Evolutionary conservation across 2,113 vertebrate species (phyloP), one percentile per base, ranked within the genome.

Genomic region (Echinops telfairi): DNA sequence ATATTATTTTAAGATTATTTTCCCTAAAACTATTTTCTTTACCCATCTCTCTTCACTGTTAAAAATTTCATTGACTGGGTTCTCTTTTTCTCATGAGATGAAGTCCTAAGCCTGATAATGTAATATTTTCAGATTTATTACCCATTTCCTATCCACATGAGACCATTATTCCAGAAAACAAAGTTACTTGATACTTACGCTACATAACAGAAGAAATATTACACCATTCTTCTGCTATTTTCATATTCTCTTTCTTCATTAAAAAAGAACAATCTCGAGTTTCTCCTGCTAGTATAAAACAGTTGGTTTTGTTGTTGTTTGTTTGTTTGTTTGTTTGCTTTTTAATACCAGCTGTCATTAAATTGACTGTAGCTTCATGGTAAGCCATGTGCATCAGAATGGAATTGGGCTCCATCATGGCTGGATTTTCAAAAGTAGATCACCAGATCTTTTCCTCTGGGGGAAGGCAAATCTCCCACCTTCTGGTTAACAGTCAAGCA

Each of bases 21-120:
- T 53, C 29, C 38, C 82, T 75, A 81, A 84, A 76, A 25, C 20
- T 58, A 22, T 77, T 76, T 89, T 22, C 87, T 93, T 83, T 71
- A 40, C 27, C 14, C 3, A 16, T 90, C n/a, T 11, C 4, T 84
- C 36, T 87, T 58, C 57, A 70, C 16, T 70, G n/a, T 5, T 75
- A n/a, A 78, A 60, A 84, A 86, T 84, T 80, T 43, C 16, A 40
- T 71, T 43, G 78, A 53, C 9, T 53, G 47, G 47, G 66, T 19
- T 91, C 9, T 70, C 2, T 62, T 79, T 82, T 89, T 14, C 31
- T 2, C 4, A 19, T 40, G 9, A 58, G 14, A 40, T 66, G 38
- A 89, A 77, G 11, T 87, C 6, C 1, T 77, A 90, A 66, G 33
- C 31, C n/a, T 89, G 36, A 0, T 33, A 47, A 29, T 85, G 60